Percentiles rank a stretch among this genome's conserved stretches.
These are phyloP conservation scores for Thamnophis sirtalis DNA, from an alignment of 2,113 vertebrate species.

Conservation along the genomic window DNA sequence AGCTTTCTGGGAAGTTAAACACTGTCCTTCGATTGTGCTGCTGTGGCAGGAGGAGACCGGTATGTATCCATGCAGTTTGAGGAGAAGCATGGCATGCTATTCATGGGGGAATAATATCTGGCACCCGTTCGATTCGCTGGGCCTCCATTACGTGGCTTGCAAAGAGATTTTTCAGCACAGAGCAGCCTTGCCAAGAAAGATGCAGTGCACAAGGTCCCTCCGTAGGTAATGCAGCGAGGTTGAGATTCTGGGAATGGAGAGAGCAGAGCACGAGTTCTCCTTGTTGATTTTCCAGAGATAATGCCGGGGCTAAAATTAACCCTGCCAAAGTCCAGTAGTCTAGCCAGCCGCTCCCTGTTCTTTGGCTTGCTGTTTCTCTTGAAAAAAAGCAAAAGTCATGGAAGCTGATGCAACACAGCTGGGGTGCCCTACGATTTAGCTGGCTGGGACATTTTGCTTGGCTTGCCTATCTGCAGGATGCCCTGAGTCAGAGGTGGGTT, in stretches of 20 bases:
- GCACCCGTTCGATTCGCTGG: not conserved
- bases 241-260: not conserved
- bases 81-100: not conserved
- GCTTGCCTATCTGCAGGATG: not conserved
- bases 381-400: not conserved
- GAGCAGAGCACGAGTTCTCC: not conserved
- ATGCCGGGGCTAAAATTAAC: not conserved
- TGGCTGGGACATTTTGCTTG: not conserved
- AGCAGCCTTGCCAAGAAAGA: constrained; percentile 33
- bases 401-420: not conserved
- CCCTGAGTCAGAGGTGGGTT: too few relatives aligned
- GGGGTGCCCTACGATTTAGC: not conserved
- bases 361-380: not conserved
- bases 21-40: too few relatives aligned
- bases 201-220: not conserved
- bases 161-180: constrained; percentile 3
- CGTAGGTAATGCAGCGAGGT: not conserved
- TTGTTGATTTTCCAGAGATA: not conserved
- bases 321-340: constrained; percentile 2
- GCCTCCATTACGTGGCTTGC: constrained; percentile 6
- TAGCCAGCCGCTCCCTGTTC: not conserved
- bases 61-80: not conserved
- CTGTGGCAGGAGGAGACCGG: not conserved
- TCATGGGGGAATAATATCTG: not conserved
- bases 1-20: not conserved